Conservation (phyloP, 1,140 invertebrate genomes). For the Drosophila busckii region DNA sequence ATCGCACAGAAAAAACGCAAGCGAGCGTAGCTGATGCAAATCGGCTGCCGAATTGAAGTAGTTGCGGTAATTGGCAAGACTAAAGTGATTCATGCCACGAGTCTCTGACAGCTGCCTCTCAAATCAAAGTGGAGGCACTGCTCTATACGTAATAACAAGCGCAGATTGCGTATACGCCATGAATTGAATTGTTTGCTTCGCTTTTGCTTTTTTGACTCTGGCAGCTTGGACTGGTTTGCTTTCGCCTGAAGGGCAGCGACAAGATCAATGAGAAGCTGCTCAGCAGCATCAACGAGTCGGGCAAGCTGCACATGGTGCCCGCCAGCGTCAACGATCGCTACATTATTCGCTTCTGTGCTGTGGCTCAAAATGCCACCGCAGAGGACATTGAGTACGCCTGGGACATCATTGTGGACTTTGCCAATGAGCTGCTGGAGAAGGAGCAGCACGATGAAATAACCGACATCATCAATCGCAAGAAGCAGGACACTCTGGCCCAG, state of each 20-base stretch:
- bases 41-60: conserved; percentile 49
- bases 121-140: too few relatives aligned
- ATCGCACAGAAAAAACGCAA: conserved; percentile 41
- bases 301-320: conserved; percentile 98
- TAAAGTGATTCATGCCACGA: conserved; percentile 25
- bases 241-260: conserved; percentile 91
- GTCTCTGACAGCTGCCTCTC: too few relatives aligned
- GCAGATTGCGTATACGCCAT: conserved; percentile 29
- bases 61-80: conserved; percentile 55
- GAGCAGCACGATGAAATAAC: conserved; percentile 85
- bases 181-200: conserved; percentile 11
- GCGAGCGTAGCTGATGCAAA: conserved; percentile 24
- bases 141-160: conserved; percentile 17
- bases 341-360: conserved; percentile 97
- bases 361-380: conserved; percentile 92
- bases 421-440: conserved; percentile 89
- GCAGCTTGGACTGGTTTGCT: conserved; percentile 90
- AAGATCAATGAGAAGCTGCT: conserved; percentile 96
- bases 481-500: conserved; percentile 87
- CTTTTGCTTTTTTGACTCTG: conserved; percentile 22
- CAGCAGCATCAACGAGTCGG: conserved; percentile 96
- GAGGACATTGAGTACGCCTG: conserved; percentile 95
- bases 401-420: conserved; percentile 91
- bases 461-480: conserved; percentile 84
- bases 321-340: conserved; percentile 94